These are phyloP conservation scores for Chionoecetes opilio DNA, from an alignment of 1,140 invertebrate species.

Conservation along the genomic window DNA sequence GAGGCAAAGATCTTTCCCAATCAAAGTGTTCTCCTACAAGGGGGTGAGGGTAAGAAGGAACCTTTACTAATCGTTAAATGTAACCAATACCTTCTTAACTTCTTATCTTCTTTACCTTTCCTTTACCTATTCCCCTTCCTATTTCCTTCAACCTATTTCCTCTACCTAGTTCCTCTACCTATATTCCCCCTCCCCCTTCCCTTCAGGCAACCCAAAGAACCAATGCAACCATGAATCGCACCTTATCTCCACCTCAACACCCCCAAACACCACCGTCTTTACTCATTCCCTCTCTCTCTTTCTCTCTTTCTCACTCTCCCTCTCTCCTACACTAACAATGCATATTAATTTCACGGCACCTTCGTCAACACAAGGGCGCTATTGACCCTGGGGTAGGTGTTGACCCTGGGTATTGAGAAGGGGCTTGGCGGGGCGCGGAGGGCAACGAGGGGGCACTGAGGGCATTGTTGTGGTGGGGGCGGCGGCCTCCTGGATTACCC, in stretches of 20 bases:
- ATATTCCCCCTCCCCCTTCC: background rate
- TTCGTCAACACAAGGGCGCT: conserved; percentile 35
- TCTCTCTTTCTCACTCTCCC: no score
- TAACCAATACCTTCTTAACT: no score
- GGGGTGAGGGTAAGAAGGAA: no score
- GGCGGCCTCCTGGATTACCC: background rate
- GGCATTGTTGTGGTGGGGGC: conserved; percentile 23
- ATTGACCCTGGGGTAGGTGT: conserved; percentile 40
- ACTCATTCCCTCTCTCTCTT: background rate
- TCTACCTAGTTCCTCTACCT: background rate
- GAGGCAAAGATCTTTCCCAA: no score
- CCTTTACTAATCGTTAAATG: no score
- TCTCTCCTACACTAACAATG: conserved; percentile 17
- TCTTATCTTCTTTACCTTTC: background rate
- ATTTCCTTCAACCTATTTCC: background rate
- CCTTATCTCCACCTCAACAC: conserved; percentile 7
- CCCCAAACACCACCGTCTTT: background rate
- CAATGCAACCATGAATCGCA: background rate
- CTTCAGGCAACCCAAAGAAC: background rate
- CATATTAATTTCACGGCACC: conserved; percentile 56
- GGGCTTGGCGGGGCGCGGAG: background rate
- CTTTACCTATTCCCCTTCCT: background rate
- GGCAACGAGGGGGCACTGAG: background rate
- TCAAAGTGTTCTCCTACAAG: no score
- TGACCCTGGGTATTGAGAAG: conserved; percentile 59